Evolutionary conservation across 1,140 invertebrate genomes (phyloP).

Genomic region (Pogonomyrmex californicus): DNA sequence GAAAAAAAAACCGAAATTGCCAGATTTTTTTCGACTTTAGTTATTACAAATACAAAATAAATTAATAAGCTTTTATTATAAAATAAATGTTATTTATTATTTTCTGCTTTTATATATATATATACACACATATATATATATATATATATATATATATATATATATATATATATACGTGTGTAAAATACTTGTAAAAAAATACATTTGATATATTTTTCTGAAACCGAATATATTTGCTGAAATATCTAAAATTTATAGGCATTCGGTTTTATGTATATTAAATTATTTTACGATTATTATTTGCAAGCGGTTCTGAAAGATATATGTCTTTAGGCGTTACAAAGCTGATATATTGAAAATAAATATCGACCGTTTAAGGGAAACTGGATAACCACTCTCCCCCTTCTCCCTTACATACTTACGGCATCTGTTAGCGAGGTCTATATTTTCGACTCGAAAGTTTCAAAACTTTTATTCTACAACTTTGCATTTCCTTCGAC

Average conservation of each 20-base stretch:
- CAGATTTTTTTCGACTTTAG: background rate
- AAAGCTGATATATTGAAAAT: constrained; percentile 18
- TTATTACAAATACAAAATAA: background rate
- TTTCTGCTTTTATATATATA: too few relatives aligned
- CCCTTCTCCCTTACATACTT: background rate
- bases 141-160: too few relatives aligned
- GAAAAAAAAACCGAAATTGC: too few relatives aligned
- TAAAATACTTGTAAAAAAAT: background rate
- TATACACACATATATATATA: too few relatives aligned
- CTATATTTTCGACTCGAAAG: constrained; percentile 33
- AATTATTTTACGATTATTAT: constrained; percentile 27
- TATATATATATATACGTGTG: too few relatives aligned
- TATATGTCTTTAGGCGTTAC: background rate
- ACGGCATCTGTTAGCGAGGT: constrained; percentile 10
- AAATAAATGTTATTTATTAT: background rate
- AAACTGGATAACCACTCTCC: constrained; percentile 2
- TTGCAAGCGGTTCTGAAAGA: background rate
- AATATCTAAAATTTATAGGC: background rate
- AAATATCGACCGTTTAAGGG: constrained; percentile 22
- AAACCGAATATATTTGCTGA: background rate
- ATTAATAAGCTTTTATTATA: background rate
- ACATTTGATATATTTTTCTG: background rate
- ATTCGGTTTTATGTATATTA: constrained; percentile 20
- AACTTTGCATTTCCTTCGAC: constrained; percentile 14
- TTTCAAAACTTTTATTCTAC: constrained; percentile 34